These are phyloP conservation scores for Cacoxenus indagator DNA, from an alignment of 2,888 invertebrate genomes.

Conservation along the genomic window DNA sequence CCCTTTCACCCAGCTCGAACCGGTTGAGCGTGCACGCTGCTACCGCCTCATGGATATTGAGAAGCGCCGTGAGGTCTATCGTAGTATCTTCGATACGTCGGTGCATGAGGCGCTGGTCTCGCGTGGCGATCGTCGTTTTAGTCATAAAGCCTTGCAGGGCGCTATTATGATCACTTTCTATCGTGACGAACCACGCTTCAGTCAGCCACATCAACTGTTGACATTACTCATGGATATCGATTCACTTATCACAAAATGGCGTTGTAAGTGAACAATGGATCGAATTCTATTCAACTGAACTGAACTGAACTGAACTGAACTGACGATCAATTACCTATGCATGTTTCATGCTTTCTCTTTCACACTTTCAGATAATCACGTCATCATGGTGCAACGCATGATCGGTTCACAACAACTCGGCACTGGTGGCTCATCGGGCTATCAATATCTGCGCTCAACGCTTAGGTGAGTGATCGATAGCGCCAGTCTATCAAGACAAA, in stretches of 20 bases:
- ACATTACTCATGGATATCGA: conserved; percentile 98
- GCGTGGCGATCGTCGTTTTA: conserved; percentile 82
- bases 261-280: conserved; percentile 79
- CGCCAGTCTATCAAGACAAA: too few species aligned
- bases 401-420: conserved; percentile 96
- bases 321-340: too few species aligned
- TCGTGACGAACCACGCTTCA: conserved; percentile 96
- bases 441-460: conserved; percentile 96
- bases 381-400: conserved; percentile 98
- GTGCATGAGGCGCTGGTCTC: conserved; percentile 87
- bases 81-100: conserved; percentile 88
- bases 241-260: conserved; percentile 98
- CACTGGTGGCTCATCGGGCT: conserved; percentile 98
- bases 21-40: conserved; percentile 75
- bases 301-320: background rate
- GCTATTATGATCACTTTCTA: conserved; percentile 99
- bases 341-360: background rate
- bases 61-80: conserved; percentile 86
- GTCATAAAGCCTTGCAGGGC: conserved; percentile 93
- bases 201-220: conserved; percentile 96
- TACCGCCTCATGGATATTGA: conserved; percentile 82
- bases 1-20: conserved; percentile 72
- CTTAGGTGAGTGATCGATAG: conserved; percentile 90
- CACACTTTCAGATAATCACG: conserved; percentile 88
- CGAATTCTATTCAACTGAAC: too few species aligned